Base-by-base conservation (phyloP, 2,888 invertebrate genomes). In the Sphecodes monilicornis region DNA sequence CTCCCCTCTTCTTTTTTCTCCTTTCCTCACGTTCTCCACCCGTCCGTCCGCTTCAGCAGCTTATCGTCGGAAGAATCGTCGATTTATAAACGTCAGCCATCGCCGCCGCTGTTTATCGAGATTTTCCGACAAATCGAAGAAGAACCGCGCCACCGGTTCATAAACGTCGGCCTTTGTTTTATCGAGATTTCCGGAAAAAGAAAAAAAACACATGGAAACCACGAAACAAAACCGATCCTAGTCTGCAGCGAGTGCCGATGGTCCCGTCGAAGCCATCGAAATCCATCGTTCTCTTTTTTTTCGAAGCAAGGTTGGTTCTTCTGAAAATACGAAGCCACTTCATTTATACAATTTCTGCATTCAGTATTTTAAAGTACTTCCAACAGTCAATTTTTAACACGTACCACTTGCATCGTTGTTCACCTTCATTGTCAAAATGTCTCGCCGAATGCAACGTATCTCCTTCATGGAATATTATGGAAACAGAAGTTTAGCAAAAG, bases 21-120 rank as follows among this genome's bases (percentile, higher is more conserved):
- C 41, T 46, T 68, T 78, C 64, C 69, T 74, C 80, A 54, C 57
- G 81, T 60, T 29, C 46, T 57, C 29, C 68, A 18, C n/a, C 0
- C 41, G 29, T 29, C 26, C 39, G 46, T 36, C 6, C 10, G 22
- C 41, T n/a, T 50, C 50, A 8, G n/a, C 50, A 10, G 57, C 39
- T n/a, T 60, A 46, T 73, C 81, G 66, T 39, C 11, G 41, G 43
- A 26, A 6, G 50, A 80, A 75, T 80, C 82, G 64, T 70, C 80
- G 79, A 79, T 79, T 79, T 68, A 32, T 66, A 26, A 78, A 71
- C 78, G 36, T 66, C 80, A 26, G 50, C 46, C 66, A 32, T 29
- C 6, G 57, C 26, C 57, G 16, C 60, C 29, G 60, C 60, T 41
- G 41, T 29, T 66, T 50, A 39, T 66, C 78, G 46, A 57, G 43